phyloP scores from a whole-genome alignment of 2,113 vertebrate species.

The Microtus pennsylvanicus region DNA sequence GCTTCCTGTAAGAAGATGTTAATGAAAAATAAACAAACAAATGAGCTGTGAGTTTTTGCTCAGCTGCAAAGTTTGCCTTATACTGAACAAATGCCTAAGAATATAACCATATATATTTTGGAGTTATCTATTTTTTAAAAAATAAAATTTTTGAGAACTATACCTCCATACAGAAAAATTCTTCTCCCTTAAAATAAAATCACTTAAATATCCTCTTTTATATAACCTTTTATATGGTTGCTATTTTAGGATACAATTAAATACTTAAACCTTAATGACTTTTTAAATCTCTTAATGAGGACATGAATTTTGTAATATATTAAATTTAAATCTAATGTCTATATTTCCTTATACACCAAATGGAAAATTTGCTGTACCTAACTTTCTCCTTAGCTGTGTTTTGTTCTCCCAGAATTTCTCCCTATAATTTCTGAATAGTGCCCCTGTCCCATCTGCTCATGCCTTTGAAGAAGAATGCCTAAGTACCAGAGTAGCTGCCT shows the following conservation, averaged over 20 bases:
- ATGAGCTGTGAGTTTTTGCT: not conserved
- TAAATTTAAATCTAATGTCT: not conserved
- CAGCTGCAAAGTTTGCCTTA: not conserved
- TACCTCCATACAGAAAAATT: not conserved
- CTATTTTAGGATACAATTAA: slow-evolving; percentile 25
- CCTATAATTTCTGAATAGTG: not conserved
- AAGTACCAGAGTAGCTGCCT: not conserved
- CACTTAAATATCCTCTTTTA: not conserved
- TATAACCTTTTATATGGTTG: not conserved
- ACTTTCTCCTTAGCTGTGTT: not conserved
- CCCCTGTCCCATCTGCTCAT: not conserved
- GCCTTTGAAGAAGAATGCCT: not conserved
- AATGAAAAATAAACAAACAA: not conserved
- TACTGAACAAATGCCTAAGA: not conserved
- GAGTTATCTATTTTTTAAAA: not conserved
- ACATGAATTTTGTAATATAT: not conserved
- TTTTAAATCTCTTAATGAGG: not conserved
- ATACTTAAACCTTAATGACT: not conserved
- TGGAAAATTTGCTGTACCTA: not conserved
- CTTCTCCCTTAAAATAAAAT: not conserved
- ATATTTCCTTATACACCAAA: slow-evolving; percentile 14
- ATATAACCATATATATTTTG: not conserved
- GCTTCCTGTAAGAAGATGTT: not conserved
- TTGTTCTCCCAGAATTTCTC: not conserved
- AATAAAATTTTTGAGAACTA: not conserved